A percentile compares a stretch with the other conserved stretches of the same genome.
Evolutionary conservation across 2,797 vertebrate species (phyloP).

Genomic region (Eutrigla gurnardus): DNA sequence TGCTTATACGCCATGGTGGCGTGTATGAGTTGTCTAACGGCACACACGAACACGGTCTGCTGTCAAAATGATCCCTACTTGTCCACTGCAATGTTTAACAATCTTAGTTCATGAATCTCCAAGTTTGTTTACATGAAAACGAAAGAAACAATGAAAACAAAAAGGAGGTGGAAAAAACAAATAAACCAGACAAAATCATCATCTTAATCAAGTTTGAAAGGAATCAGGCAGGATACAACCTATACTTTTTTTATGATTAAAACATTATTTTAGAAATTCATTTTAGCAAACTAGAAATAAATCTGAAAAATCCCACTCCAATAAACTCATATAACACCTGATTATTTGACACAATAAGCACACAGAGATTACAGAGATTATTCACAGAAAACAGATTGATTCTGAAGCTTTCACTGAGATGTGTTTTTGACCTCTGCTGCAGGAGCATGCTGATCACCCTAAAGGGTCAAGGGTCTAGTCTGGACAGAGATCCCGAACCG

Average conservation of each 20-base stretch:
- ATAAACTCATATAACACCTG: neutral
- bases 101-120: no score
- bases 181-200: constrained; percentile 1
- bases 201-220: neutral
- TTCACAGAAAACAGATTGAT: constrained; percentile 5
- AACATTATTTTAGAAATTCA: no score
- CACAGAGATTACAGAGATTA: neutral
- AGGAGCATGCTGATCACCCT: constrained; percentile 75
- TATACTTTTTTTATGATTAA: neutral
- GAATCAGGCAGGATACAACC: neutral
- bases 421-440: constrained; percentile 62
- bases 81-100: no score
- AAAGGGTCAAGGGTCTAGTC: constrained; percentile 77
- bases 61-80: neutral
- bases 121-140: no score
- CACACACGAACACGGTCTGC: constrained; percentile 27
- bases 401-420: constrained; percentile 46
- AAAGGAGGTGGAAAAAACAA: no score
- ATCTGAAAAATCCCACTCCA: neutral
- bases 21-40: constrained; percentile 31
- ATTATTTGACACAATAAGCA: neutral
- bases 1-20: constrained; percentile 35
- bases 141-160: no score
- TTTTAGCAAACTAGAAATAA: neutral
- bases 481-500: constrained; percentile 74